Evolutionary conservation across 2,888 invertebrate species (phyloP), one percentile per base, ranked within the genome.

Genomic region (Eristalis intricaria): DNA sequence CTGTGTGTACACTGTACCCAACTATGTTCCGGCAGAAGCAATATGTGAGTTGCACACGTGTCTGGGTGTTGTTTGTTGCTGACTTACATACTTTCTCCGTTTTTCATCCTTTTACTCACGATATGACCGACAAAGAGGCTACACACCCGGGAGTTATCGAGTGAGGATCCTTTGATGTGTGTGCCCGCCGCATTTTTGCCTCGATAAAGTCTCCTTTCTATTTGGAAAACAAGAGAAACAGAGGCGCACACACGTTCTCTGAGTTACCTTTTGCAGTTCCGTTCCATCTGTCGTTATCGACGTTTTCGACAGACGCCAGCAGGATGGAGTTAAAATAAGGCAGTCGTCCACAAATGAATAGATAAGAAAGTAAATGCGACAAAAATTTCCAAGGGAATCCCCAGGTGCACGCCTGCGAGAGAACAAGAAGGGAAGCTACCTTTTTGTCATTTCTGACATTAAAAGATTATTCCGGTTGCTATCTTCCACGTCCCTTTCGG

Each of bases 401-500:
- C 26, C 63, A 32, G 29, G 50, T 50, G 50, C 50, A 50, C 8
- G 50, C 19, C 19, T 19, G 50, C 19, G 19, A 19, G 50, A 50
- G 50, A 50, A 50, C 50, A 50, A 50, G 43, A 7, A 50, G 19
- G 50, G 13, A 19, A 19, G 8, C 8, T 61, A 78, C 65, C 69
- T 78, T 74, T 82, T 82, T 86, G 82, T 82, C 82, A 82, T 78
- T 61, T 82, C 65, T 75, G 77, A 86, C 70, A 82, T 86, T 86
- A 74, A 70, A 78, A 82, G 82, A 82, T 74, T 86, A 86, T 82
- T 74, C 78, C 60, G 61, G 22, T 50, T 73, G 58, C 68, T 58
- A 73, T 68, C 80, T 38, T 63, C 68, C 22, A 60, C 60, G 58
- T 82, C 76, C 73, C 35, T 71, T 75, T 35, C 74, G 11, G 40